A percentile compares a stretch with the other conserved stretches of the same genome.
These are phyloP conservation scores for Chymomyza procnemis DNA, from an alignment of 2,888 invertebrate species.

Conservation along the genomic window DNA sequence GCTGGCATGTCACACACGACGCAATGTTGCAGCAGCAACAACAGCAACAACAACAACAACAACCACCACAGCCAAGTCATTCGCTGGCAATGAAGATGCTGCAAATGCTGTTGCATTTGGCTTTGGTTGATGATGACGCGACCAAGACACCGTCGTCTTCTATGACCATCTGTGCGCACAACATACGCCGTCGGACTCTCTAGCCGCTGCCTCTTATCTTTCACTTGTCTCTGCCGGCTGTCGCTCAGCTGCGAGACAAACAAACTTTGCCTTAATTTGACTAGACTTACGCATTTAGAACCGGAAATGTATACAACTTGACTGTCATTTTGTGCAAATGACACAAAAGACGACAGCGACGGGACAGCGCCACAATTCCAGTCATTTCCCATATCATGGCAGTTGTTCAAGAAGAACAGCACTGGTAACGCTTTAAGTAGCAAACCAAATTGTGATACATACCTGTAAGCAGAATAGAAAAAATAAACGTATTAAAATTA, in stretches of 20 bases:
- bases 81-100: not conserved
- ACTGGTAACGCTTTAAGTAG: slow-evolving; percentile 1
- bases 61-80: too few species aligned
- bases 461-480: slow-evolving; percentile 13
- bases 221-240: slow-evolving; percentile 30
- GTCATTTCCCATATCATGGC: not conserved
- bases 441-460: slow-evolving; percentile 15
- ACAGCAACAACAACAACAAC: not conserved
- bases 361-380: slow-evolving; percentile 14
- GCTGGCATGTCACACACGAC: slow-evolving; percentile 49
- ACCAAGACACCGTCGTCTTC: not conserved
- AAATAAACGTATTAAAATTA: not conserved
- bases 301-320: slow-evolving; percentile 62
- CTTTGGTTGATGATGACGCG: not conserved
- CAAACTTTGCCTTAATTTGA: slow-evolving; percentile 64
- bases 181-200: not conserved
- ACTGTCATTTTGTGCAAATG: slow-evolving; percentile 72
- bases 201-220: slow-evolving; percentile 22
- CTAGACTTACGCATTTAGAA: slow-evolving; percentile 74
- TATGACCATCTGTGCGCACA: not conserved
- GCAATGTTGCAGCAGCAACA: not conserved
- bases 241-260: slow-evolving; percentile 26
- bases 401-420: slow-evolving; percentile 6
- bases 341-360: slow-evolving; percentile 63
- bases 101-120: not conserved